These are phyloP conservation scores for Heterotis niloticus DNA, from an alignment of 2,113 vertebrate genomes.

Conservation along the genomic window DNA sequence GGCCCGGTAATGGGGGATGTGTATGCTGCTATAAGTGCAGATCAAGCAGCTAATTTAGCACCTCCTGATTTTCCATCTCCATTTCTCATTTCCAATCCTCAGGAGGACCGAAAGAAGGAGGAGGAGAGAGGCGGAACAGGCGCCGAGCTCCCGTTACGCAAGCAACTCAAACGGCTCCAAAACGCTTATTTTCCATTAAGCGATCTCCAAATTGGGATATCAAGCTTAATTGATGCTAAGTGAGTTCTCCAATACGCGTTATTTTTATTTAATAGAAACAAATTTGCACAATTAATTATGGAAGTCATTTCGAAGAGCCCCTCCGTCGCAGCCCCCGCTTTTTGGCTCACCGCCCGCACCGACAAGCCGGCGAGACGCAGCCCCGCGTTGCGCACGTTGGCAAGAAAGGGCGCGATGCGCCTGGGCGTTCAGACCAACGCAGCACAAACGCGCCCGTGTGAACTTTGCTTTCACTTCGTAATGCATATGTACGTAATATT, in stretches of 20 bases:
- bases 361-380: no score
- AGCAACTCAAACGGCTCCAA: constrained; percentile 69
- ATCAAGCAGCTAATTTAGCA: constrained; percentile 99
- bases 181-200: constrained; percentile 97
- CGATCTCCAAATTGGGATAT: constrained; percentile 99
- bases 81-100: constrained; percentile 99
- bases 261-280: constrained; percentile 99
- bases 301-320: constrained; percentile 94
- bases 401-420: no score
- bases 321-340: constrained; percentile 82
- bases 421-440: no score
- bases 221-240: constrained; percentile 99
- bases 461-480: no score
- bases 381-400: no score
- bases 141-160: constrained; percentile 82
- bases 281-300: constrained; percentile 99
- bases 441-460: no score
- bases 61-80: constrained; percentile 99
- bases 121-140: constrained; percentile 89
- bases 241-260: constrained; percentile 99
- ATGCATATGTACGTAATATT: no score
- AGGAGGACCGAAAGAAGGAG: no score
- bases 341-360: no score
- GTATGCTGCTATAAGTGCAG: constrained; percentile 99
- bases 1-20: constrained; percentile 94